phyloP scores from a whole-genome alignment of 2,888 invertebrate genomes.

The Smittia sp. region DNA sequence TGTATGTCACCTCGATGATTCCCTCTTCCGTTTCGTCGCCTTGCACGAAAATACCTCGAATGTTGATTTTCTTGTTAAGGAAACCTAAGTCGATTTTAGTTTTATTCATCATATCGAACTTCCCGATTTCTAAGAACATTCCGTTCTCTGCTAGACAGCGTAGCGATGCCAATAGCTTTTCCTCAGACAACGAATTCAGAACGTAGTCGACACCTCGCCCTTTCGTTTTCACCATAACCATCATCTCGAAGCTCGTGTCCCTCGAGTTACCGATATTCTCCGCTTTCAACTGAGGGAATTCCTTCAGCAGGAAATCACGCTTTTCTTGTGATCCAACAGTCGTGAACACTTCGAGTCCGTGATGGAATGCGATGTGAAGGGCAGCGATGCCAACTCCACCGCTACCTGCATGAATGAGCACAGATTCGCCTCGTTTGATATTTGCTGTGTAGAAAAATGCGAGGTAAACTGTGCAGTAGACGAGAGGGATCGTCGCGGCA shows the following conservation, averaged over 20 bases:
- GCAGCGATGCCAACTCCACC: constrained; percentile 94
- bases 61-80: constrained; percentile 63
- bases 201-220: constrained; percentile 82
- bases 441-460: constrained; percentile 66
- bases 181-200: constrained; percentile 80
- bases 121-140: constrained; percentile 91
- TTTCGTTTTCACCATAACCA: constrained; percentile 69
- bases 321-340: constrained; percentile 81
- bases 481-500: constrained; percentile 70
- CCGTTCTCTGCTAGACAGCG: constrained; percentile 83
- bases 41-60: not conserved
- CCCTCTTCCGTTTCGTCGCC: constrained; percentile 58
- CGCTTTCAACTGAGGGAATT: constrained; percentile 64
- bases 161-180: constrained; percentile 78
- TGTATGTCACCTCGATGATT: constrained; percentile 43
- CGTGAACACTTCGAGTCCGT: constrained; percentile 82
- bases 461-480: constrained; percentile 61
- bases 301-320: constrained; percentile 73
- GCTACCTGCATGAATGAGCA: constrained; percentile 85
- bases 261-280: constrained; percentile 77
- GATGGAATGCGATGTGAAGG: constrained; percentile 79
- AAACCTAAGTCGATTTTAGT: constrained; percentile 83
- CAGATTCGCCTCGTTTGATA: constrained; percentile 69
- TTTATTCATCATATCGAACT: constrained; percentile 85
- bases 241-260: constrained; percentile 75